These are phyloP conservation scores for zebrafish (Danio rerio) DNA, from an alignment of 2,113 vertebrate species.

Conservation along the genomic window DNA sequence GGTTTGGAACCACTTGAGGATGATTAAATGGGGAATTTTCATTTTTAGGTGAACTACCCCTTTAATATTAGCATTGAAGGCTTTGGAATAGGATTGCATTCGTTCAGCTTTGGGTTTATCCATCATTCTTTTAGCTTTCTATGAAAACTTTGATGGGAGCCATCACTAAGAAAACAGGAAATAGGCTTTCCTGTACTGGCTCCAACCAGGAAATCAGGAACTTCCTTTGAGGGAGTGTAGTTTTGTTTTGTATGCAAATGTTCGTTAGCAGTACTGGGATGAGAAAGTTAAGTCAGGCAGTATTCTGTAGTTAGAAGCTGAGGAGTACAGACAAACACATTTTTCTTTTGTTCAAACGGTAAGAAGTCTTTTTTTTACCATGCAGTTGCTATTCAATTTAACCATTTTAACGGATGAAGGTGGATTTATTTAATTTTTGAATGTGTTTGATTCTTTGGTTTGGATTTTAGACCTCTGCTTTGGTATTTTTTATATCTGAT, in stretches of 20 bases:
- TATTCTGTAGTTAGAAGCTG: slow-evolving; percentile 13
- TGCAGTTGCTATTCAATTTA: not conserved
- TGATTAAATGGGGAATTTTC: too few species aligned
- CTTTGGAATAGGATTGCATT: not conserved
- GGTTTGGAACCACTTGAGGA: too few species aligned
- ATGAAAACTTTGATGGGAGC: slow-evolving; percentile 22
- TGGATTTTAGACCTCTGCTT: too few species aligned
- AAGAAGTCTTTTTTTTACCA: slow-evolving; percentile 31
- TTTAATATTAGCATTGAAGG: too few species aligned
- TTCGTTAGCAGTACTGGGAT: slow-evolving; percentile 62
- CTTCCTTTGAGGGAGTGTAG: slow-evolving; percentile 72
- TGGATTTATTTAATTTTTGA: not conserved
- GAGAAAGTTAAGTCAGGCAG: slow-evolving; percentile 50
- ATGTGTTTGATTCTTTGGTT: not conserved
- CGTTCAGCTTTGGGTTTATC: not conserved
- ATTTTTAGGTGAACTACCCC: too few species aligned
- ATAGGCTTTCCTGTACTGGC: slow-evolving; percentile 61
- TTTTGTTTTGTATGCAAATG: slow-evolving; percentile 67
- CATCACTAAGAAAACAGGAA: slow-evolving; percentile 69
- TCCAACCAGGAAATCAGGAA: slow-evolving; percentile 73
- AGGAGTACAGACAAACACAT: slow-evolving; percentile 5
- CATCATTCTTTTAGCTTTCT: not conserved
- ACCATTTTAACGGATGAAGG: too few species aligned
- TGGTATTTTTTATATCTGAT: too few species aligned
- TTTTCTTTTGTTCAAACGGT: slow-evolving; percentile 26